Base-by-base conservation (phyloP, 2,888 invertebrate species). In the Fissipunctia ypsillon region DNA sequence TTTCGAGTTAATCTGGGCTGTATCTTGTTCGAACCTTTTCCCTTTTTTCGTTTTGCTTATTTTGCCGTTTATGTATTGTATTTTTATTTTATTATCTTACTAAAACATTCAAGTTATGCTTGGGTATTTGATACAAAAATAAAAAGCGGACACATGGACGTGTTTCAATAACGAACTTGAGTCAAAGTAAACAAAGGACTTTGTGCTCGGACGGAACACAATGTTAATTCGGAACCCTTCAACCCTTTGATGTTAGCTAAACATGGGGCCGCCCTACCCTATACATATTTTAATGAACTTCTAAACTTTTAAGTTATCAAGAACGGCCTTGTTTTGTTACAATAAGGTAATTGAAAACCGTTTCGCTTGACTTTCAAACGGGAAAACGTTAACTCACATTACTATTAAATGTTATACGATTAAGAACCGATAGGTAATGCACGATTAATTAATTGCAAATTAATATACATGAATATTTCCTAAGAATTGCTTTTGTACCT, bases 201-300 rank as follows among this genome's bases (percentile, higher is more conserved):
- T 78, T 73, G 72, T 72, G 63, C 66, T 82, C 64, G 52, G 31
- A 73, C 64, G 52, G 31, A 73, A 67, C 81, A 72, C 73, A 81
- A 70, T 64, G 75, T 73, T 77, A 76, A 81, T 84, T 75, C 60
- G 54, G 75, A 74, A 59, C 73, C 75, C 75, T 72, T 59, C 71
- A 60, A 48, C 54, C 65, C 64, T 78, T 82, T 83, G 80, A 78
- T 66, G 81, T 73, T 63, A 28, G 65, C 59, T 83, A 73, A 84
- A 76, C 54, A 70, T 57, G 68, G 65, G 57, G 71, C 57, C 61
- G 28, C 56, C 57, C 73, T 61, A 48, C 56, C 57, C 73, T 61
- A 48, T 74, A 69, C 74, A 78, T 71, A 84, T 73, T 84, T 68
- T 72, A 85, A 83, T 83, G 68, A 85, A 83, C 66, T 66, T 78